Percentiles rank a stretch among this genome's conserved stretches.
Evolutionary conservation across 2,888 invertebrate species (phyloP).

Genomic region (Hypomecis atomaria): DNA sequence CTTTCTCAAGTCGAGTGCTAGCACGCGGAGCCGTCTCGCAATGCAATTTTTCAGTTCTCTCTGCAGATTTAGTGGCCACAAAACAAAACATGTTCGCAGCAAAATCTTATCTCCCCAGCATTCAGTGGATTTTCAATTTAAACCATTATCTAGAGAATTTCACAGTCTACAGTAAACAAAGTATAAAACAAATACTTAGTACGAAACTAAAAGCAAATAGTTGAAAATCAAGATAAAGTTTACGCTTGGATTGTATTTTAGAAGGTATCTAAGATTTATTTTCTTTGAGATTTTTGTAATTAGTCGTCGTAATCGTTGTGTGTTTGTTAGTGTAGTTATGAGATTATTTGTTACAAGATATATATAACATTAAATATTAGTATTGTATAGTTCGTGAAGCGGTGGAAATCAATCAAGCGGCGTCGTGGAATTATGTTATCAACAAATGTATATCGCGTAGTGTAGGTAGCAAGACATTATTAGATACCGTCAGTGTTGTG

Average conservation of each 20-base stretch:
- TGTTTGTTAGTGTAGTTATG: too few relatives aligned
- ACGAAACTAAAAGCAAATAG: conserved; percentile 14
- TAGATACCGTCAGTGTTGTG: too few relatives aligned
- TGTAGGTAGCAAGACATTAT: too few relatives aligned
- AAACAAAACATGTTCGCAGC: conserved; percentile 14
- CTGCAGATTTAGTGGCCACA: conserved; percentile 19
- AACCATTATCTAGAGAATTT: conserved; percentile 25
- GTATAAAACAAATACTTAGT: conserved; percentile 15
- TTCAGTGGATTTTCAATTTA: conserved; percentile 29
- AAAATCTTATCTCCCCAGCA: conserved; percentile 27
- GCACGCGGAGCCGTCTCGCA: too few relatives aligned
- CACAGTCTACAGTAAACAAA: conserved; percentile 12
- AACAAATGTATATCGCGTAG: too few relatives aligned
- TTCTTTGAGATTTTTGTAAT: not conserved
- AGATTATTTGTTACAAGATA: too few relatives aligned
- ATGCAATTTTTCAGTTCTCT: too few relatives aligned
- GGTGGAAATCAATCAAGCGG: too few relatives aligned
- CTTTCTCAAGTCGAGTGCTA: too few relatives aligned
- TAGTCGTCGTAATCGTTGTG: not conserved
- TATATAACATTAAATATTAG: too few relatives aligned
- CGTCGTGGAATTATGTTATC: too few relatives aligned
- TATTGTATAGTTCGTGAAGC: too few relatives aligned
- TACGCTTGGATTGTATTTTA: conserved; percentile 1
- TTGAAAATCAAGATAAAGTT: conserved; percentile 17
- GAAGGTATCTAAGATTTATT: not conserved